Conservation (phyloP, 2,888 invertebrate genomes). For the Cheilosia scutellata region DNA sequence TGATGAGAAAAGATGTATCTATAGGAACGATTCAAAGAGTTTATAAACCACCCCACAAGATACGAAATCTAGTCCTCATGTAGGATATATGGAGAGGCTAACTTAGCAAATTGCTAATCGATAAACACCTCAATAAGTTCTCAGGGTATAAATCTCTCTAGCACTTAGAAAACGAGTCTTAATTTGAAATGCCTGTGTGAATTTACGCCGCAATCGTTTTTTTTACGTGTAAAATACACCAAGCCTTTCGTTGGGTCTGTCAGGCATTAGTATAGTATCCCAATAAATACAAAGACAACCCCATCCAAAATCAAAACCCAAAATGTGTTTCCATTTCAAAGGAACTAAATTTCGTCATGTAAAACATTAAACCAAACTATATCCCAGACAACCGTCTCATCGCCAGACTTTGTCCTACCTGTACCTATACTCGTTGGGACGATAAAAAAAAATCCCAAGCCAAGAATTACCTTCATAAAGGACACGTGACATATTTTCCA, state of each 20-base stretch:
- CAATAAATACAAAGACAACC: not conserved
- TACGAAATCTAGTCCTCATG: too few species aligned
- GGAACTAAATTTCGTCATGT: slow-evolving; percentile 22
- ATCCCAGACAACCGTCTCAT: slow-evolving; percentile 19
- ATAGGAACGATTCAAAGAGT: too few species aligned
- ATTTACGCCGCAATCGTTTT: too few species aligned
- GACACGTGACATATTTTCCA: slow-evolving; percentile 62
- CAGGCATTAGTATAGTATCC: not conserved
- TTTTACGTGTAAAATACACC: too few species aligned
- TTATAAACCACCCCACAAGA: too few species aligned
- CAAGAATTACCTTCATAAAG: slow-evolving; percentile 62
- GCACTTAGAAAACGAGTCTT: too few species aligned
- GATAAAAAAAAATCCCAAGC: slow-evolving; percentile 28
- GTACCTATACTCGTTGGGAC: slow-evolving; percentile 5
- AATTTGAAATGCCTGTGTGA: too few species aligned
- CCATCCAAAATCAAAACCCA: slow-evolving; percentile 3
- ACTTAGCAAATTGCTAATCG: too few species aligned
- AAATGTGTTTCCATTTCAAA: slow-evolving; percentile 43
- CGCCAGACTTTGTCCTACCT: slow-evolving; percentile 5
- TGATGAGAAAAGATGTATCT: too few species aligned
- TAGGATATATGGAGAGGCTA: too few species aligned
- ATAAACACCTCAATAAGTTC: too few species aligned
- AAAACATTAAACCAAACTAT: slow-evolving; percentile 37
- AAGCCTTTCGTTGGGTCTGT: not conserved
- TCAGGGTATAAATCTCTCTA: too few species aligned